Base-by-base conservation (phyloP, 2,113 vertebrate genomes). In the Zonotrichia leucophrys region DNA sequence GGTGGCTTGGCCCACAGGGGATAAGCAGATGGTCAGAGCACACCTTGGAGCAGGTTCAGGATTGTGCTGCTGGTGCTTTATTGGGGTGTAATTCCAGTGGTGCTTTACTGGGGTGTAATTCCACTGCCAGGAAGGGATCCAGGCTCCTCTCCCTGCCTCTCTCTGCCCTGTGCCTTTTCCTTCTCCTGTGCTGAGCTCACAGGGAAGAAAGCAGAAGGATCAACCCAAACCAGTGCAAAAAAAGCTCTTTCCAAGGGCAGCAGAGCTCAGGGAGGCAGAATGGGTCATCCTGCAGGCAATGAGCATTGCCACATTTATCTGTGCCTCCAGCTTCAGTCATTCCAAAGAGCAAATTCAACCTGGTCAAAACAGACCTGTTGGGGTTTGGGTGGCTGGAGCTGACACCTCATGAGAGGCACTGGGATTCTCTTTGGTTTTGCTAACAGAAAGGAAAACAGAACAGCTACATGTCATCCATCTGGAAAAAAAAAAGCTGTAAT, bases 401-500 rank as follows among this genome's bases (percentile, higher is more conserved):
- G 88, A 92, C 96, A 76, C 86, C 86, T 84, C 13, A 79, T 69
- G 90, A 93, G 81, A 90, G 86, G 37, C 83, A 21, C 66, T 1
- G 49, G 62, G 66, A 3, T 79, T 49, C 53, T 89, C 72, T 87
- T 87, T 81, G 85, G 0, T 75, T 96, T 70, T 82, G 86, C 52
- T 72, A 73, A 33, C 31, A 94, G 92, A 78, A 81, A 83, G 90
- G 83, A 75, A 92, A 96, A 92, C 83, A 92, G 67, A 74, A 30
- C 44, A 83, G 90, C 69, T 49, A 37, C 82, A 0, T 88, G 85
- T 83, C 91, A 72, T 64, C 93, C 76, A n/a, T 72, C 76, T 87
- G 60, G n/a, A 75, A 73, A 69, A 67, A 82, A 82, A 85, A 86
- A 52, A 73, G 27, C 83, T 90, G 75, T 88, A 96, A 96, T 96